A percentile compares a stretch with the other conserved stretches of the same genome.
Conservation (phyloP, 2,113 vertebrate species). For the Pluvialis apricaria region DNA sequence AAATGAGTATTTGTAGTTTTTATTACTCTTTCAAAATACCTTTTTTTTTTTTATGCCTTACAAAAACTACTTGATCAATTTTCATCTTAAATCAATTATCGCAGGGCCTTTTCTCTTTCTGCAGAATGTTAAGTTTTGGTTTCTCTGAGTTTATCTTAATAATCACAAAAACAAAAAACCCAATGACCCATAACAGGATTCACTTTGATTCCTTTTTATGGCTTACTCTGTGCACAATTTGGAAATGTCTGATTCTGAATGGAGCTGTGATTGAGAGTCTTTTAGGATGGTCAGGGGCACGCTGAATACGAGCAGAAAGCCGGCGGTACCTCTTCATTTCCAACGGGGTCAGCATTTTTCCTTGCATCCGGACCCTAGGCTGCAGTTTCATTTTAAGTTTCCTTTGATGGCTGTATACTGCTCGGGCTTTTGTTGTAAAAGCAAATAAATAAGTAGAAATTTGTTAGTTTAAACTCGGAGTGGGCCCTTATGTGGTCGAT, state of each 20-base stretch:
- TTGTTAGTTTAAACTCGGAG: background rate
- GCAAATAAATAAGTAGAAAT: background rate
- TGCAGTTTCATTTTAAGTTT: background rate
- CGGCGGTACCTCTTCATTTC: background rate
- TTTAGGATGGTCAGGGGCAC: background rate
- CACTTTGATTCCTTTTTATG: background rate
- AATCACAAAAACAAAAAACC: background rate
- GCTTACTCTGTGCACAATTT: background rate
- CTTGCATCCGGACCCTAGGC: background rate
- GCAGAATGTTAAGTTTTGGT: background rate
- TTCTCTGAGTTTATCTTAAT: background rate
- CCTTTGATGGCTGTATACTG: background rate
- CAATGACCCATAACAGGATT: background rate
- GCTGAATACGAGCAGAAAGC: background rate
- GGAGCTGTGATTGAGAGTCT: background rate
- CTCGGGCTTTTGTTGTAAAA: background rate
- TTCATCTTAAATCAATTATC: background rate
- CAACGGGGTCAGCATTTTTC: background rate
- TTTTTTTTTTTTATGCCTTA: background rate
- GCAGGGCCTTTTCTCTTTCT: background rate
- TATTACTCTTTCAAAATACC: background rate
- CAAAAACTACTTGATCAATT: constrained; percentile 1
- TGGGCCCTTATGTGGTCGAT: too few species aligned
- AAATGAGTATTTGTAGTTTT: constrained; percentile 25
- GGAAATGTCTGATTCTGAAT: background rate